phyloP scores from a whole-genome alignment of 92 coral and sea anemone species.

The Zoanthus sansibaricus region DNA sequence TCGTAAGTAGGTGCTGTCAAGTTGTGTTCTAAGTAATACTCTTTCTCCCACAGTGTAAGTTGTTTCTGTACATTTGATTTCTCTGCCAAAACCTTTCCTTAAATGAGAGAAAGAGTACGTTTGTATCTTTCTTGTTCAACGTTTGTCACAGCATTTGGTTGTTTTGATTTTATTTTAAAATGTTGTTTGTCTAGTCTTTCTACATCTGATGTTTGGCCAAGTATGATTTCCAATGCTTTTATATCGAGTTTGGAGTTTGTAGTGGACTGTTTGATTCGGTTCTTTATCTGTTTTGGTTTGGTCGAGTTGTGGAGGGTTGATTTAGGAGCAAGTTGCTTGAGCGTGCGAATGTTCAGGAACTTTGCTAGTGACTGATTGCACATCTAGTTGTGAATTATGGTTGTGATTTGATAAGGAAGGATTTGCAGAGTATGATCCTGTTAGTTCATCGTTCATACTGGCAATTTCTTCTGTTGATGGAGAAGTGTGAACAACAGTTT shows the following conservation, averaged over 20 bases:
- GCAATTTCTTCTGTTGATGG: constrained; percentile 22
- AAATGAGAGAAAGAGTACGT: constrained; percentile 27
- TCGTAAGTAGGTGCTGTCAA: constrained; percentile 34
- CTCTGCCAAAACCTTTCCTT: constrained; percentile 49
- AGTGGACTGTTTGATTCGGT: constrained; percentile 14
- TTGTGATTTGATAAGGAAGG: constrained; percentile 19
- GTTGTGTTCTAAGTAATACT: constrained; percentile 21
- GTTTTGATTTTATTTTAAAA: constrained; percentile 34
- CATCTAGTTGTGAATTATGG: not conserved
- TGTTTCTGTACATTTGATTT: constrained; percentile 40
- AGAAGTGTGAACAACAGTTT: constrained; percentile 20
- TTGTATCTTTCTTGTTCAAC: constrained; percentile 28
- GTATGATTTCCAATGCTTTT: constrained; percentile 40
- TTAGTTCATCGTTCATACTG: not conserved
- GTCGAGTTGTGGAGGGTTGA: constrained; percentile 16
- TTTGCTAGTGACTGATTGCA: not conserved
- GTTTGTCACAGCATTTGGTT: constrained; percentile 22
- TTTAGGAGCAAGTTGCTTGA: not conserved
- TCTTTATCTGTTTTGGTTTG: constrained; percentile 9
- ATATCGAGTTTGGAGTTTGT: constrained; percentile 46
- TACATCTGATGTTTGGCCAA: constrained; percentile 50
- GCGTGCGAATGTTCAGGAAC: not conserved
- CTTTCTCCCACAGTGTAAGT: constrained; percentile 24
- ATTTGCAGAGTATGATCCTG: constrained; percentile 11
- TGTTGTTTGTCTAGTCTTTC: constrained; percentile 47